A percentile compares a stretch with the other conserved stretches of the same genome.
Evolutionary conservation across 2,797 vertebrate genomes (phyloP).

Genomic region (Aphelocoma californica): DNA sequence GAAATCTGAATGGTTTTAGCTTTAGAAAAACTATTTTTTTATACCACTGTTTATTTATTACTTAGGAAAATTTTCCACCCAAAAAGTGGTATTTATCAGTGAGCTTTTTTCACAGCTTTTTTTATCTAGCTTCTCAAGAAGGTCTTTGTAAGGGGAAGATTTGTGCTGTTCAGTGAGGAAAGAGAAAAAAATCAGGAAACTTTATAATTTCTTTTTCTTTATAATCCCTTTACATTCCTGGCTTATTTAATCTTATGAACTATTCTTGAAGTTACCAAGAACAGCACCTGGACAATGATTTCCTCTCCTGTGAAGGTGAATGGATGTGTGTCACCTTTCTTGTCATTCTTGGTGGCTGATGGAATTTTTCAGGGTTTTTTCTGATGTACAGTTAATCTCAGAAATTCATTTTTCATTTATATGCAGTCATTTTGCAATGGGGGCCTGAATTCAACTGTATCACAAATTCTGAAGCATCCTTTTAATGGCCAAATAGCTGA

Average conservation of each 20-base stretch:
- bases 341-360: not conserved
- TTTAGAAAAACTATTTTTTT: not conserved
- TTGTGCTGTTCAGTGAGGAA: not conserved
- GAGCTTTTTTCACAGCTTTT: not conserved
- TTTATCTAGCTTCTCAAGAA: not conserved
- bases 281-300: not conserved
- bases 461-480: not conserved
- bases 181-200: not conserved
- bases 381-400: not conserved
- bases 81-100: not conserved
- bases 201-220: not conserved
- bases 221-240: not conserved
- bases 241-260: not conserved
- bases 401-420: not conserved
- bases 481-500: slow-evolving; percentile 6
- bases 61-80: not conserved
- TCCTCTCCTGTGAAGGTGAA: not conserved
- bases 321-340: not conserved
- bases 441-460: not conserved
- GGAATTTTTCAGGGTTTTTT: not conserved
- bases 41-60: not conserved
- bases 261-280: not conserved
- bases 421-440: not conserved
- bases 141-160: not conserved
- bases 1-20: not conserved